Conservation (phyloP, 2,113 vertebrate genomes). For the Nibea albiflora region DNA sequence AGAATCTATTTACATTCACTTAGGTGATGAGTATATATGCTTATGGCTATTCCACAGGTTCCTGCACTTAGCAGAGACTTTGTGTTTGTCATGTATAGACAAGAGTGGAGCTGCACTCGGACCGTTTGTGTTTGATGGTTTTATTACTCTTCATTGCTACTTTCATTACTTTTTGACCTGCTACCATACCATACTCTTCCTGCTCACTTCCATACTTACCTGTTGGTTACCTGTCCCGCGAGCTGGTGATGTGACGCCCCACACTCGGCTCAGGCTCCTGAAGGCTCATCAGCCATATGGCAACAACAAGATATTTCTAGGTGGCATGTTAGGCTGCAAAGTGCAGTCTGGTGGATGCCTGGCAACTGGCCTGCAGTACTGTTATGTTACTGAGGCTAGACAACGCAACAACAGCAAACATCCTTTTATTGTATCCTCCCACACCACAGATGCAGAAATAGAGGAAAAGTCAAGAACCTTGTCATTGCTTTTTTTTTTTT, state of each 20-base stretch:
- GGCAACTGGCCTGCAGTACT: constrained; percentile 38
- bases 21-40: constrained; percentile 39
- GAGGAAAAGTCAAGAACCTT: constrained; percentile 19
- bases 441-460: constrained; percentile 34
- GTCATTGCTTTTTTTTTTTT: constrained; percentile 20
- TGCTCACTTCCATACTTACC: constrained; percentile 4
- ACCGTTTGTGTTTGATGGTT: constrained; percentile 1
- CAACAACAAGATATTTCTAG: constrained; percentile 23
- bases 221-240: constrained; percentile 15
- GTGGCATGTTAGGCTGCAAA: constrained; percentile 32
- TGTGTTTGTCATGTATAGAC: constrained; percentile 9
- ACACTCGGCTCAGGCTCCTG: constrained; percentile 3
- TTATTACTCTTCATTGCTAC: background rate
- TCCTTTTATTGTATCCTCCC: constrained; percentile 40
- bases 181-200: background rate
- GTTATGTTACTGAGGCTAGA: constrained; percentile 19
- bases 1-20: constrained; percentile 62
- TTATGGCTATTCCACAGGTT: constrained; percentile 37
- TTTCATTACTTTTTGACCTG: background rate
- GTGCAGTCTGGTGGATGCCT: constrained; percentile 35
- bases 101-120: background rate
- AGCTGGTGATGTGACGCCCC: background rate
- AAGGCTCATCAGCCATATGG: constrained; percentile 31
- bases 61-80: constrained; percentile 28
- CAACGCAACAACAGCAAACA: constrained; percentile 28